phyloP scores from a whole-genome alignment of 1,140 invertebrate genomes.

The Zaprionus taronus region DNA sequence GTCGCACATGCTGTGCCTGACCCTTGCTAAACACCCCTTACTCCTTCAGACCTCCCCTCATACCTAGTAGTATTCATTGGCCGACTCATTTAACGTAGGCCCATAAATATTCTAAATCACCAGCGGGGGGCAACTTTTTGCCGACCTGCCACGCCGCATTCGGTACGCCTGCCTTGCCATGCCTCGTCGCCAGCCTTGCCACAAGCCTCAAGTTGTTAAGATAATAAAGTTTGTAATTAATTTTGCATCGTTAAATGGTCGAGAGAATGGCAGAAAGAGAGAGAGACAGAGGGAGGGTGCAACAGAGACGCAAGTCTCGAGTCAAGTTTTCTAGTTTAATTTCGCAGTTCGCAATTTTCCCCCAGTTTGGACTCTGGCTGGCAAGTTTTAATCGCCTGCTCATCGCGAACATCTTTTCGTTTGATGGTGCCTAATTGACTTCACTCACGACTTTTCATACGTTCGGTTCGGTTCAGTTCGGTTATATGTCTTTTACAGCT shows the following conservation, averaged over 20 bases:
- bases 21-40: constrained; percentile 10
- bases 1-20: constrained; percentile 41
- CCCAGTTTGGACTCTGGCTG: constrained; percentile 31
- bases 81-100: constrained; percentile 69
- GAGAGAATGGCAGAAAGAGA: neutral
- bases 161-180: neutral
- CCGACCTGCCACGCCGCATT: constrained; percentile 8
- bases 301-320: neutral
- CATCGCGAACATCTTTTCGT: constrained; percentile 31
- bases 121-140: constrained; percentile 55
- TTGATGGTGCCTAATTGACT: constrained; percentile 63
- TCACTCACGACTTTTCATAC: constrained; percentile 64
- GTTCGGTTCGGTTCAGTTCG: constrained; percentile 2
- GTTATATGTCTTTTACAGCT: constrained; percentile 37
- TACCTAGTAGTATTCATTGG: constrained; percentile 44
- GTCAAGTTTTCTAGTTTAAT: constrained; percentile 31
- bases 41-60: neutral
- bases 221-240: constrained; percentile 83
- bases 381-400: constrained; percentile 41
- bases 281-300: too few relatives aligned
- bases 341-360: constrained; percentile 29
- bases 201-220: constrained; percentile 69
- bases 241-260: constrained; percentile 76
- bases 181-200: neutral
- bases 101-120: constrained; percentile 81